These are phyloP conservation scores for Protonibea diacanthus DNA, from an alignment of 2,797 vertebrate genomes.

Conservation along the genomic window DNA sequence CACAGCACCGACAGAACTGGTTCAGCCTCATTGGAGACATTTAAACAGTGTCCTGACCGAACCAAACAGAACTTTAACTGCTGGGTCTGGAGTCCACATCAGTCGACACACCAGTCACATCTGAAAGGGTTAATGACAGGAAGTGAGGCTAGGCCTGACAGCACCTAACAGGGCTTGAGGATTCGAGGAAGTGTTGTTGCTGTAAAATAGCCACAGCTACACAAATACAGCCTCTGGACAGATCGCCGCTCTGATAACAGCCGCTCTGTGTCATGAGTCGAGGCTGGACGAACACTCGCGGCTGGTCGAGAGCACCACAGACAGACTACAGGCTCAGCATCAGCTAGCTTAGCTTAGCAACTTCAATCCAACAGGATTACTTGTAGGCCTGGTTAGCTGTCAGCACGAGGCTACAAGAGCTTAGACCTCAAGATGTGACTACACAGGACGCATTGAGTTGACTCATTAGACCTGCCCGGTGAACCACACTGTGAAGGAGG, in stretches of 20 bases:
- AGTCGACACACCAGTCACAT: neutral
- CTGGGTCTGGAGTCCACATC: neutral
- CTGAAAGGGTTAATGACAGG: constrained; percentile 18
- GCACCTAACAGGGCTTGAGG: constrained; percentile 37
- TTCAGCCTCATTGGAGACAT: too few relatives aligned
- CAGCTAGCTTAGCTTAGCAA: constrained; percentile 50
- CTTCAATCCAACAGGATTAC: constrained; percentile 19
- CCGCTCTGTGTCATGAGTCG: neutral
- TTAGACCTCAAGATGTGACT: constrained; percentile 3
- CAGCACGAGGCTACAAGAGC: neutral
- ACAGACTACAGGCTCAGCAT: constrained; percentile 7
- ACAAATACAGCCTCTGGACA: constrained; percentile 6
- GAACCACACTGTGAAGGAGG: neutral
- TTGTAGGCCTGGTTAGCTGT: neutral
- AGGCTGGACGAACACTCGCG: constrained; percentile 16
- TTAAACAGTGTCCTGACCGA: too few relatives aligned
- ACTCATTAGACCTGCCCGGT: neutral
- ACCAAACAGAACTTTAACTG: too few relatives aligned
- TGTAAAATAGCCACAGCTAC: constrained; percentile 10
- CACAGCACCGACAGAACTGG: too few relatives aligned
- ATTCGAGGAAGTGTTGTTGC: constrained; percentile 25
- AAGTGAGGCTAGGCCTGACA: constrained; percentile 42
- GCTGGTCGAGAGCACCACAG: constrained; percentile 51
- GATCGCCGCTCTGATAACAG: neutral
- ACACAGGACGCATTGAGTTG: constrained; percentile 15